A percentile compares a stretch with the other conserved stretches of the same genome.
Evolutionary conservation across 1,140 invertebrate species (phyloP).

Genomic region (Fopius arisanus): DNA sequence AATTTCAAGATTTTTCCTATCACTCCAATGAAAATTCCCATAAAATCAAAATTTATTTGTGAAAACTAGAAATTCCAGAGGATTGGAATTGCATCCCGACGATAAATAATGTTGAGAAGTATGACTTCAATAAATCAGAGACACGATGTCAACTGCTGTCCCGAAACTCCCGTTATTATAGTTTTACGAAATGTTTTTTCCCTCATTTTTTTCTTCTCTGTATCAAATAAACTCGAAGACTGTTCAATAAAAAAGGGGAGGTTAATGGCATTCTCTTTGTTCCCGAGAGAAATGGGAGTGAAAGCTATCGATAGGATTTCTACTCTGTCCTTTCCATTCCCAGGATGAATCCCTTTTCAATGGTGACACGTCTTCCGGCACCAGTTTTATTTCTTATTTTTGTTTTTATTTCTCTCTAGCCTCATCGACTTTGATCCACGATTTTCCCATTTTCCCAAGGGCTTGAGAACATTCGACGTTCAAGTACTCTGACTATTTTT

Average conservation of each 20-base stretch:
- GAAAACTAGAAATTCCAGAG: not conserved
- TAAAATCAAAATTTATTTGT: not conserved
- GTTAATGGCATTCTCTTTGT: too few species aligned
- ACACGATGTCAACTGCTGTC: not conserved
- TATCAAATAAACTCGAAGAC: not conserved
- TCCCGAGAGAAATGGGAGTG: not conserved
- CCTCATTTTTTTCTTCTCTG: not conserved
- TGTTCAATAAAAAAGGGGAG: not conserved
- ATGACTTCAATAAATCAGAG: not conserved
- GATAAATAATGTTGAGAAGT: not conserved
- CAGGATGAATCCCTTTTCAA: not conserved
- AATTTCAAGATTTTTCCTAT: too few species aligned
- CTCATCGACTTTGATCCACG: too few species aligned
- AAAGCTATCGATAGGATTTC: not conserved
- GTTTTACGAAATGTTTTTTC: not conserved
- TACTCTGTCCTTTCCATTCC: not conserved
- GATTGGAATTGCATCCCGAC: not conserved
- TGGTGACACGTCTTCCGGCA: not conserved
- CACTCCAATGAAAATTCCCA: not conserved
- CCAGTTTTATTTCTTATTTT: not conserved
- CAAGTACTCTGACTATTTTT: too few species aligned
- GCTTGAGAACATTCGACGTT: too few species aligned
- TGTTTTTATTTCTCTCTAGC: not conserved
- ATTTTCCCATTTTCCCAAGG: too few species aligned
- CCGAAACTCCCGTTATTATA: not conserved